Evolutionary conservation across 2,113 vertebrate species (phyloP).

Genomic region (Chroicocephalus ridibundus): DNA sequence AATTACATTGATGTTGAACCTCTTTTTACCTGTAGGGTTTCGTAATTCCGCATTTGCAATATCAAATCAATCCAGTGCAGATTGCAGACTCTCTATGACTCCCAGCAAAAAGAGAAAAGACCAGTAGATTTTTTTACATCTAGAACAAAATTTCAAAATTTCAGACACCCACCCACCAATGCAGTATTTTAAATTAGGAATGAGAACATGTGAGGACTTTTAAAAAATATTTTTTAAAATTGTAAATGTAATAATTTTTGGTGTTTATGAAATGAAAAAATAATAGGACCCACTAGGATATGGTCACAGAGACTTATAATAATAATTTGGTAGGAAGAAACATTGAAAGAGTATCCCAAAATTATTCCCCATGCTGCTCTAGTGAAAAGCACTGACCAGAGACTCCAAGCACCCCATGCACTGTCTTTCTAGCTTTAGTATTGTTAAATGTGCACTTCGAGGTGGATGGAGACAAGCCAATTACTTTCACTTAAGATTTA

Average conservation of each 20-base stretch:
- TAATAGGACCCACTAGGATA: not conserved
- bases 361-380: not conserved
- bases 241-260: not conserved
- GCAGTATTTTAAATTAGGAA: not conserved
- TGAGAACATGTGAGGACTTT: not conserved
- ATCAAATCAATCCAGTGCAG: conserved; percentile 53
- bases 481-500: not conserved
- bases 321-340: not conserved
- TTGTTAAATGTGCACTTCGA: not conserved
- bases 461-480: not conserved
- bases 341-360: not conserved
- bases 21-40: conserved; percentile 57
- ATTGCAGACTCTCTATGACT: conserved; percentile 15
- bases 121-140: not conserved
- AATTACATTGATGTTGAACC: conserved; percentile 63
- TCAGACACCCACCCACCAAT: not conserved
- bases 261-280: not conserved
- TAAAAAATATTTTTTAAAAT: not conserved
- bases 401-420: not conserved
- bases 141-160: not conserved
- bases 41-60: conserved; percentile 69
- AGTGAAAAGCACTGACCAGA: not conserved
- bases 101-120: not conserved
- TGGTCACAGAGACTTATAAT: not conserved
- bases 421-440: not conserved